Evolutionary conservation across 2,113 vertebrate genomes (phyloP).

Genomic region (Mixornis gularis): DNA sequence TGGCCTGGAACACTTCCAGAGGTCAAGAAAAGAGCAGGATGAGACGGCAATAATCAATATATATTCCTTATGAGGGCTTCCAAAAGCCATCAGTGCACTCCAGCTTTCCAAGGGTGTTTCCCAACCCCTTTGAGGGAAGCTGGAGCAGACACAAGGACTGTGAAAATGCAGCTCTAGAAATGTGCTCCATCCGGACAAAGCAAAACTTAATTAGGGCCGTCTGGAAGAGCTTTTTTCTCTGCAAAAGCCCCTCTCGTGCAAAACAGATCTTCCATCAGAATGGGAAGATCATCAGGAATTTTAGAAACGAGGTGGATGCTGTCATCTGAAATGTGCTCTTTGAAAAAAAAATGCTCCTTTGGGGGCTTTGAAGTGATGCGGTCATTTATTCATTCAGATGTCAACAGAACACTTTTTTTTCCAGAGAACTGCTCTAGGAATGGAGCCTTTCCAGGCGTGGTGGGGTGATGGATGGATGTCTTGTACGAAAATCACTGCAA

Average conservation of each 20-base stretch:
- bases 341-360: background rate
- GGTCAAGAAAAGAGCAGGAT: background rate
- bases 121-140: background rate
- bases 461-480: background rate
- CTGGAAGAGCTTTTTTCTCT: background rate
- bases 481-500: background rate
- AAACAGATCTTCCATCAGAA: background rate
- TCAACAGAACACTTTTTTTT: background rate
- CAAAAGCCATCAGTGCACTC: background rate
- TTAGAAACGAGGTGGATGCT: background rate
- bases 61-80: accelerated
- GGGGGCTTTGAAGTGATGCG: background rate
- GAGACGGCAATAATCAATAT: background rate
- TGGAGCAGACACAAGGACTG: background rate
- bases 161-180: background rate
- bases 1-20: background rate
- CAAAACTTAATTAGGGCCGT: background rate
- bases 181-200: background rate
- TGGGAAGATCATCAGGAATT: background rate
- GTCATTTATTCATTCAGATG: background rate
- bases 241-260: background rate
- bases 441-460: background rate
- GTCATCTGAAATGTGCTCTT: background rate
- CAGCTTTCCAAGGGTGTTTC: background rate
- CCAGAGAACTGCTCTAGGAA: background rate